phyloP scores from a whole-genome alignment of 2,113 vertebrate species.

The Callocephalon fimbriatum region DNA sequence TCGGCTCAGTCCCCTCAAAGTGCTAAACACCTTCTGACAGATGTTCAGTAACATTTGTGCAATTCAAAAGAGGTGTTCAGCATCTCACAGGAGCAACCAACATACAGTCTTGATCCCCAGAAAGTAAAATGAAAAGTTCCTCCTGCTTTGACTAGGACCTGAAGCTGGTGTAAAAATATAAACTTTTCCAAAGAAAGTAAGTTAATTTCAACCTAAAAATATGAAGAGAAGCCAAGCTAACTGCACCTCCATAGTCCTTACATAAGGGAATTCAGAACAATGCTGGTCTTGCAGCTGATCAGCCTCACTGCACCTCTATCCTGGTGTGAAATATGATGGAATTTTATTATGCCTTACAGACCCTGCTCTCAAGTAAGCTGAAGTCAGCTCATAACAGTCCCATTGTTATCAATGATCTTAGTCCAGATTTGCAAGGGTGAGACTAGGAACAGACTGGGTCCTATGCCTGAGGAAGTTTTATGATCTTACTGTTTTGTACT shows the following conservation, averaged over 20 bases:
- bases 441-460: background rate
- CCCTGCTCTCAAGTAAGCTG: background rate
- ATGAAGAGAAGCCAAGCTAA: background rate
- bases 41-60: background rate
- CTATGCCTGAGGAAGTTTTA: background rate
- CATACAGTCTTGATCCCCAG: background rate
- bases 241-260: background rate
- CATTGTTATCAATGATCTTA: background rate
- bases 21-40: background rate
- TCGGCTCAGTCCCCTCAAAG: fast-evolving
- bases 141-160: background rate
- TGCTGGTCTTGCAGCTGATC: background rate
- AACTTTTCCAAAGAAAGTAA: background rate
- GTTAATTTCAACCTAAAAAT: background rate
- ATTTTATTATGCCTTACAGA: background rate
- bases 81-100: background rate
- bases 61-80: background rate
- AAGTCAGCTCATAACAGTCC: background rate
- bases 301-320: background rate
- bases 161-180: background rate
- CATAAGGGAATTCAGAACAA: background rate
- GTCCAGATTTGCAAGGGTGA: background rate
- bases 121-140: background rate
- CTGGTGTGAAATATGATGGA: background rate
- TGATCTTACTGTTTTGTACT: background rate